Evolutionary conservation across 1,140 invertebrate genomes (phyloP).

Genomic region (Spodoptera frugiperda): DNA sequence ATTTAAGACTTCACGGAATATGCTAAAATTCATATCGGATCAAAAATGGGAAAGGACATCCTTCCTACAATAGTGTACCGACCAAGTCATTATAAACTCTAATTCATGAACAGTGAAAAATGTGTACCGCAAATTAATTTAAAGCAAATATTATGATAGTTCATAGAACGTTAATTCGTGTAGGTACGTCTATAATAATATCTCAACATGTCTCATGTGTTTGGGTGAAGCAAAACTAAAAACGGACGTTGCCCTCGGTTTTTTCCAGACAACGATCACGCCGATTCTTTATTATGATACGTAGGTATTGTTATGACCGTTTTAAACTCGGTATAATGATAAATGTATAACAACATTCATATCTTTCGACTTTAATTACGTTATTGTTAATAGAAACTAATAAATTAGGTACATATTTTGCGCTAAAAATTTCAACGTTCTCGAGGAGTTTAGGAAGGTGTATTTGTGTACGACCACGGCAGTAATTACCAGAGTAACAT

Average conservation of each 20-base stretch:
- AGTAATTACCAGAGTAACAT: constrained; percentile 18
- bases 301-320: constrained; percentile 20
- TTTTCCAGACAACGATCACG: constrained; percentile 56
- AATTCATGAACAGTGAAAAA: not conserved
- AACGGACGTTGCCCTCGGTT: constrained; percentile 79
- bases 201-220: constrained; percentile 60
- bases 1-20: too few species aligned
- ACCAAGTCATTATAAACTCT: too few species aligned
- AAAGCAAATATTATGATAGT: not conserved
- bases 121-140: not conserved
- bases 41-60: too few species aligned
- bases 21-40: too few species aligned
- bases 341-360: not conserved
- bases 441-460: not conserved
- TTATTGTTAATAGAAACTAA: not conserved
- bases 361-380: not conserved
- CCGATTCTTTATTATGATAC: constrained; percentile 45
- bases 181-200: constrained; percentile 5
- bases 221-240: constrained; percentile 79
- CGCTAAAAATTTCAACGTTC: not conserved
- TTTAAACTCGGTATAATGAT: not conserved
- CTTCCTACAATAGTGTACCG: too few species aligned
- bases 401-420: not conserved
- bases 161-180: constrained; percentile 4
- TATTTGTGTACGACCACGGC: not conserved